Evolutionary conservation across 2,113 vertebrate genomes (phyloP), one percentile per base, ranked within the genome.

Genomic region (Oryzias woworae): DNA sequence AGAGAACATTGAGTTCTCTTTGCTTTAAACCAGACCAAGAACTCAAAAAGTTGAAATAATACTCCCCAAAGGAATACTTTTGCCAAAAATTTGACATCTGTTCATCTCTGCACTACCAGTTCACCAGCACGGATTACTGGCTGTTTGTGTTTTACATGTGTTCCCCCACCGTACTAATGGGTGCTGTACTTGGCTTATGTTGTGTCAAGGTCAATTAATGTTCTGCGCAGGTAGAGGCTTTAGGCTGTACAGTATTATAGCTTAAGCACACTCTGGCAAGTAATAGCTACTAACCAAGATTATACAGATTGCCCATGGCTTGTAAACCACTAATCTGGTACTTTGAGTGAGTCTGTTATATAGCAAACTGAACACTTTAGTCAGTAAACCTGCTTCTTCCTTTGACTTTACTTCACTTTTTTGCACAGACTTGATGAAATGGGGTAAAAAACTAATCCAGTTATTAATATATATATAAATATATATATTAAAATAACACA

Each of bases 231-330:
- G 87, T 88, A 82, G 73, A 87, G 57, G 81, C 84, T 88, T 89
- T 81, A 80, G 86, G 85, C 78, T 46, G 69, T 75, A 58, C 73
- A 41, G 76, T 69, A 82, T 86, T 89, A 87, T 80, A 88, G 78
- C 85, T 85, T 87, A 81, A 89, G 85, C 71, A 82, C 83, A 84
- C 72, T 77, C 55, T 60, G 81, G 75, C 77, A 71, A 88, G 80
- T 86, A 84, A 86, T 84, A 88, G 81, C 85, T 76, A 68, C 82
- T 84, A 75, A 81, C 71, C 73, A 82, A 85, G 87, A 86, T 90
- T 88, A 90, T 78, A 83, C 78, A 81, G 77, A 83, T 80, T 80
- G 75, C 75, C 73, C 61, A 59, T 56, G 67, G 81, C 80, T 60
- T 58, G 84, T 82, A 83, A 87, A 69, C 77, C 84, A 70, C 77